Conservation (phyloP, 1,140 invertebrate species). For the Papilio polyxenes region DNA sequence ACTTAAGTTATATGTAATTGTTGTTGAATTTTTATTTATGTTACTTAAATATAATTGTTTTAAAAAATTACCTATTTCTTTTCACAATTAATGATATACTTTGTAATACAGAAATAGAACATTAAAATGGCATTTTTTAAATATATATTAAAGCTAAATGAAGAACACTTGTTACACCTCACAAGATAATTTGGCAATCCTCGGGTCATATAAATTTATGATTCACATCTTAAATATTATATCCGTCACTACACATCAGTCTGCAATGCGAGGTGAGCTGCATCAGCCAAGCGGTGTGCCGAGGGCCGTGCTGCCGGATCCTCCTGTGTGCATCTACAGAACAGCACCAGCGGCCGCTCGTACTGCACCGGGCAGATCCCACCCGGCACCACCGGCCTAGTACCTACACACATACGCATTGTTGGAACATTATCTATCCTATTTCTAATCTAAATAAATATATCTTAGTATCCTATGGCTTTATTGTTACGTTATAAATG, state of each 20-base stretch:
- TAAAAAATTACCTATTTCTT: background rate
- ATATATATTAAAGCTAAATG: too few species aligned
- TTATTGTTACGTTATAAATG: too few species aligned
- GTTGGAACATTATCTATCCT: too few species aligned
- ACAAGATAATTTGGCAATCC: too few species aligned
- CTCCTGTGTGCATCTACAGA: conserved; percentile 86
- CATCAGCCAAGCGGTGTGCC: conserved; percentile 68
- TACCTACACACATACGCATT: conserved; percentile 74
- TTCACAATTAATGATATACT: too few species aligned
- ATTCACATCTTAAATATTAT: too few species aligned
- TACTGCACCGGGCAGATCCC: conserved; percentile 83
- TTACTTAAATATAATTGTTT: conserved; percentile 56
- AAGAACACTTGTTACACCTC: too few species aligned
- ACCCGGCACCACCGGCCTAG: conserved; percentile 85
- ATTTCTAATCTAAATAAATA: too few species aligned
- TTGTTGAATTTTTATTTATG: conserved; percentile 62
- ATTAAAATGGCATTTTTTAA: too few species aligned
- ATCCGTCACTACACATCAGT: background rate
- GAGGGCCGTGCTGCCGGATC: conserved; percentile 83
- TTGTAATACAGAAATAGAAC: too few species aligned
- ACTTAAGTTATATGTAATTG: conserved; percentile 38
- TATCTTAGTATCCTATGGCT: too few species aligned
- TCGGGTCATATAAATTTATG: too few species aligned
- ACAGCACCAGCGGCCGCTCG: conserved; percentile 84
- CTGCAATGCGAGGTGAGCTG: conserved; percentile 40